Conservation (phyloP, 1,140 invertebrate genomes). For the Temnothorax longispinosus region DNA sequence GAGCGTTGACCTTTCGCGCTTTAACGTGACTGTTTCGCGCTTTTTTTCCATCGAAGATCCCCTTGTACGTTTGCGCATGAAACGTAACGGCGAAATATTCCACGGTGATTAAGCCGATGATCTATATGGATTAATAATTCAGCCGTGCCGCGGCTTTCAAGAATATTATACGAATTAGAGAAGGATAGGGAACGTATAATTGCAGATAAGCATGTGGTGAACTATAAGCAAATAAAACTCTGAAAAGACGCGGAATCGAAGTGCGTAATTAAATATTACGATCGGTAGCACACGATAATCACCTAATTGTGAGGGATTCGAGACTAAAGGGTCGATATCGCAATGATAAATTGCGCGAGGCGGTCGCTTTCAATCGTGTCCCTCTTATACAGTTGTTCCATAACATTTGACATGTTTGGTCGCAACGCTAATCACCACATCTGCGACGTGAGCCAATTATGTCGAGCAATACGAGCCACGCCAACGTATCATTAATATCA, state of each 20-base stretch:
- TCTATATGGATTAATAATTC: constrained; percentile 10
- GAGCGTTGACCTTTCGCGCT: constrained; percentile 79
- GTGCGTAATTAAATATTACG: background rate
- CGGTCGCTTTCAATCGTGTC: constrained; percentile 5
- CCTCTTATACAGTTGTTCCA: constrained; percentile 53
- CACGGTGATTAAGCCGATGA: constrained; percentile 8
- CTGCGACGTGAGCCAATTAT: constrained; percentile 60
- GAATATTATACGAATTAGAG: background rate
- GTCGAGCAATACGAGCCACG: constrained; percentile 43
- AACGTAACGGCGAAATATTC: constrained; percentile 7
- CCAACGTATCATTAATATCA: constrained; percentile 68
- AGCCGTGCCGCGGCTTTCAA: background rate
- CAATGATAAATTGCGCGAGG: constrained; percentile 31
- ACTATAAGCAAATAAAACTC: background rate
- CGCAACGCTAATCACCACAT: constrained; percentile 56
- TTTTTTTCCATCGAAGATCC: background rate
- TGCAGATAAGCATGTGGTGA: background rate
- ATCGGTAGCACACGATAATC: constrained; percentile 49
- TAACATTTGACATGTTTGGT: constrained; percentile 62
- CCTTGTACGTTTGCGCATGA: background rate
- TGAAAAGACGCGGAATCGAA: constrained; percentile 3
- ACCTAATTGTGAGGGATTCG: constrained; percentile 6
- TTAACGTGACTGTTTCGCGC: constrained; percentile 20
- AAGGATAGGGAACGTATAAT: background rate
- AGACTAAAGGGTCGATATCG: background rate